A percentile compares a stretch with the other conserved stretches of the same genome.
These are phyloP conservation scores for Myripristis jacobus DNA, from an alignment of 2,797 vertebrate species.

Conservation along the genomic window DNA sequence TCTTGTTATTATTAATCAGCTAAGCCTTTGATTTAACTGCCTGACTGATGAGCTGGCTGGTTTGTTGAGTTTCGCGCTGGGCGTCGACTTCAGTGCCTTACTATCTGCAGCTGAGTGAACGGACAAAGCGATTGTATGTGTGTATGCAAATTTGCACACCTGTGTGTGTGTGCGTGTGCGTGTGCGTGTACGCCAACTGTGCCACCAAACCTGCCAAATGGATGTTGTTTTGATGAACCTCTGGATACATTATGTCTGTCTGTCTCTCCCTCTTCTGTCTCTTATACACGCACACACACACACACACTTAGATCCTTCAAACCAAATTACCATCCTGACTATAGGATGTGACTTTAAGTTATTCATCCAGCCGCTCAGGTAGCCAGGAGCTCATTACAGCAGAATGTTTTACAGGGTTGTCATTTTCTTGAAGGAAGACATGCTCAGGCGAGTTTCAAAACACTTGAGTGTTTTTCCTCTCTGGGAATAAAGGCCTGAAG, in stretches of 20 bases:
- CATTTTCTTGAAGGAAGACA: slow-evolving; percentile 60
- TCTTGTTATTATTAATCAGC: slow-evolving; percentile 33
- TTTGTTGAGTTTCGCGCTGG: slow-evolving; percentile 20
- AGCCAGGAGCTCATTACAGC: slow-evolving; percentile 50
- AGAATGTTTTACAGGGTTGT: slow-evolving; percentile 60
- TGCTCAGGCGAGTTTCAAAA: slow-evolving; percentile 51
- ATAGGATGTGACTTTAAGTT: slow-evolving; percentile 27
- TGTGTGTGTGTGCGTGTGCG: slow-evolving; percentile 9
- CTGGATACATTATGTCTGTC: slow-evolving; percentile 11
- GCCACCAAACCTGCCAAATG: slow-evolving; percentile 30
- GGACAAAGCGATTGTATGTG: slow-evolving; percentile 16
- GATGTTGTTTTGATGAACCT: slow-evolving; percentile 12
- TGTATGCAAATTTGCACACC: background rate
- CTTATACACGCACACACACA: too few species aligned
- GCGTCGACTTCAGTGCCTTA: slow-evolving; percentile 14
- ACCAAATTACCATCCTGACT: slow-evolving; percentile 14
- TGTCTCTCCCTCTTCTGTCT: background rate
- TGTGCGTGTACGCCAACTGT: too few species aligned
- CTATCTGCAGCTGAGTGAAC: slow-evolving; percentile 36
- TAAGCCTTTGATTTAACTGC: background rate
- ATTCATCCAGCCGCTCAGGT: slow-evolving; percentile 34
- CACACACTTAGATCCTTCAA: background rate
- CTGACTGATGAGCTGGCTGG: slow-evolving; percentile 10
- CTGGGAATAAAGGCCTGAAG: slow-evolving; percentile 29
- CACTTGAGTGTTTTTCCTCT: slow-evolving; percentile 30